Conservation (phyloP, 2,888 invertebrate genomes). For the Oscheius sp. region DNA sequence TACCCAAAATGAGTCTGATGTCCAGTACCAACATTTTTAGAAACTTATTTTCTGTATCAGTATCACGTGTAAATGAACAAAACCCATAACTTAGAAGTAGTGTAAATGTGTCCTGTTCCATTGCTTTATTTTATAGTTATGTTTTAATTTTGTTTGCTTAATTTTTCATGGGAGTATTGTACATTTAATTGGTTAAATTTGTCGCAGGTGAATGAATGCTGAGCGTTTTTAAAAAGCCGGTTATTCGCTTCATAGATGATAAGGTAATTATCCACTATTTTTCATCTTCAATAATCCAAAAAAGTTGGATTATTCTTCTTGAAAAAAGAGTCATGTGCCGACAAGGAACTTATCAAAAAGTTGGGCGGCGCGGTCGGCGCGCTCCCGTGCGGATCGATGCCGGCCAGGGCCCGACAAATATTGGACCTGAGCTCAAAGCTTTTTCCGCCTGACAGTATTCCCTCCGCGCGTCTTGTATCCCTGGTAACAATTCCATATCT, state of each 20-base stretch:
- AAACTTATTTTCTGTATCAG: slow-evolving; percentile 8
- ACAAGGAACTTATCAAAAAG: slow-evolving; percentile 34
- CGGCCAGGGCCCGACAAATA: slow-evolving; percentile 21
- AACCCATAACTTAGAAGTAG: neutral
- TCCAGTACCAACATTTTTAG: neutral
- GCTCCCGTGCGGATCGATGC: slow-evolving; percentile 32
- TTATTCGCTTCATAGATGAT: neutral
- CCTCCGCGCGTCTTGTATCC: neutral
- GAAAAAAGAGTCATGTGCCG: slow-evolving; percentile 10
- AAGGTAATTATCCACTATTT: neutral
- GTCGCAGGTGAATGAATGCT: slow-evolving; percentile 24
- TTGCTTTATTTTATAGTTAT: neutral
- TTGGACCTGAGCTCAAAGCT: slow-evolving; percentile 16
- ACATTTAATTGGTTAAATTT: slow-evolving; percentile 19
- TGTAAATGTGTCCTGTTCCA: neutral
- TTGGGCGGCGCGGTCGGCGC: slow-evolving; percentile 34
- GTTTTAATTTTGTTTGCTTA: neutral
- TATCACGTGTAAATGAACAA: slow-evolving; percentile 28
- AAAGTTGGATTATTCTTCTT: neutral
- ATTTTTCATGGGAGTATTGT: slow-evolving; percentile 8
- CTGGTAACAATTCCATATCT: neutral
- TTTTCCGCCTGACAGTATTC: neutral
- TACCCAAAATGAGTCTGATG: neutral
- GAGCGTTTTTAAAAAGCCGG: slow-evolving; percentile 2
- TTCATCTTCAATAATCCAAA: neutral